Percentiles rank a stretch among this genome's conserved stretches.
These are phyloP conservation scores for Gymnopithys bicolor DNA, from an alignment of 2,797 vertebrate species.

Conservation along the genomic window DNA sequence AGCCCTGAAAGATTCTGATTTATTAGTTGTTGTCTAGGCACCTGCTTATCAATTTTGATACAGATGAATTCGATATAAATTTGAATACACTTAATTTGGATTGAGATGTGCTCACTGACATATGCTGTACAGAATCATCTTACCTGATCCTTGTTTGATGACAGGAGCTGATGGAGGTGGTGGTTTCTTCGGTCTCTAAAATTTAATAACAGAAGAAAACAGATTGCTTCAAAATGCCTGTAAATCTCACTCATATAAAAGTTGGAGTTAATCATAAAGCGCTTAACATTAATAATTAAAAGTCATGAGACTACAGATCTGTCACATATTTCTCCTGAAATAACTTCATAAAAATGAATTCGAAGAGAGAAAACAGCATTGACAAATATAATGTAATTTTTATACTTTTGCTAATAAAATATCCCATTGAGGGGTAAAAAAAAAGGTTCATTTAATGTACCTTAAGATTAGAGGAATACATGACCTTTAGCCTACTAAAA, in stretches of 20 bases:
- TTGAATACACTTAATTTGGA: neutral
- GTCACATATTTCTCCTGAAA: constrained; percentile 28
- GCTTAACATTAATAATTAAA: constrained; percentile 39
- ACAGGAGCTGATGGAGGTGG: constrained; percentile 91
- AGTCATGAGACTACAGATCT: neutral
- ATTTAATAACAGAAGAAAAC: constrained; percentile 58
- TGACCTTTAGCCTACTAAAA: constrained; percentile 4
- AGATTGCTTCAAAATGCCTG: constrained; percentile 35
- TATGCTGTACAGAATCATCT: neutral
- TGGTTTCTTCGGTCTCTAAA: constrained; percentile 97
- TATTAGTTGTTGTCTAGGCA: neutral
- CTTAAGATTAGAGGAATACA: constrained; percentile 37
- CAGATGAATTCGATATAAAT: neutral
- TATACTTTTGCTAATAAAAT: constrained; percentile 43
- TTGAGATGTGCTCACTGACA: neutral
- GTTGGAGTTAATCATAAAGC: neutral
- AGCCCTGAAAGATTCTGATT: neutral
- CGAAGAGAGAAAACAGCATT: constrained; percentile 47
- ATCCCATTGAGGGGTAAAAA: constrained; percentile 19
- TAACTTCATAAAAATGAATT: constrained; percentile 4
- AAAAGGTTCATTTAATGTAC: constrained; percentile 22
- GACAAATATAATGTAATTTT: constrained; percentile 34
- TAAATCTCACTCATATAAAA: neutral
- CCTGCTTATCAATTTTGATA: neutral
- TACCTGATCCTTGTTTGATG: constrained; percentile 90